These are phyloP conservation scores for Watsonalla cultraria DNA, from an alignment of 2,888 invertebrate species.

Conservation along the genomic window DNA sequence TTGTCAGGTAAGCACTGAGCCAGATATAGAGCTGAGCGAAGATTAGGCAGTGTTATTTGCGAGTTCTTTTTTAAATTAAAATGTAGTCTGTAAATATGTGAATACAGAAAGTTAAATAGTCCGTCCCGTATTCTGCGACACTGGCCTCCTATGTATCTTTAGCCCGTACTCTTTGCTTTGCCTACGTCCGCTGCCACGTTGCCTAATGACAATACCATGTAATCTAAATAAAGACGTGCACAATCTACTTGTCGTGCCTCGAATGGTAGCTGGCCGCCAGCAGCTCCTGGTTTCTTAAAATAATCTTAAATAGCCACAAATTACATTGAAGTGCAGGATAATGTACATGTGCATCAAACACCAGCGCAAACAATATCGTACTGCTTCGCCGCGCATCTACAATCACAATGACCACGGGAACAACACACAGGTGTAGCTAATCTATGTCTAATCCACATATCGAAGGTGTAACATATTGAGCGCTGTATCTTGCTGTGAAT, in stretches of 20 bases:
- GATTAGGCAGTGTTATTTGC: slow-evolving; percentile 77
- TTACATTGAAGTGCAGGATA: slow-evolving; percentile 56
- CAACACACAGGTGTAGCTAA: slow-evolving; percentile 6
- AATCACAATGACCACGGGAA: slow-evolving; percentile 18
- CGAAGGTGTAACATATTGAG: slow-evolving; percentile 67
- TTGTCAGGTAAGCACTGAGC: slow-evolving; percentile 66
- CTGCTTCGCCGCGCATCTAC: slow-evolving; percentile 44
- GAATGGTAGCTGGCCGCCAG: slow-evolving; percentile 70
- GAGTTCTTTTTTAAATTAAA: slow-evolving; percentile 38
- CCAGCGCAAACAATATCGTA: slow-evolving; percentile 59
- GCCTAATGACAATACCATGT: slow-evolving; percentile 33
- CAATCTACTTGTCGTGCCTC: slow-evolving; percentile 54
- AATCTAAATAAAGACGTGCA: slow-evolving; percentile 52
- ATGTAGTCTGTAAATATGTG: slow-evolving; percentile 44
- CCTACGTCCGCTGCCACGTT: slow-evolving; percentile 37
- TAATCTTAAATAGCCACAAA: slow-evolving; percentile 42
- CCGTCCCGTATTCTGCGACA: slow-evolving; percentile 48
- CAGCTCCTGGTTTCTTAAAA: slow-evolving; percentile 65
- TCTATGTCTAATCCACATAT: slow-evolving; percentile 40
- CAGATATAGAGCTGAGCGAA: slow-evolving; percentile 69
- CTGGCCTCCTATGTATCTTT: slow-evolving; percentile 43
- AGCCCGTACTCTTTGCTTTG: slow-evolving; percentile 61
- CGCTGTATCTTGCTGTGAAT: slow-evolving; percentile 44
- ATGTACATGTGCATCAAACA: slow-evolving; percentile 64
- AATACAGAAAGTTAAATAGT: slow-evolving; percentile 36